These are phyloP conservation scores for Prosapia bicincta DNA, from an alignment of 2,888 invertebrate species.

Conservation along the genomic window DNA sequence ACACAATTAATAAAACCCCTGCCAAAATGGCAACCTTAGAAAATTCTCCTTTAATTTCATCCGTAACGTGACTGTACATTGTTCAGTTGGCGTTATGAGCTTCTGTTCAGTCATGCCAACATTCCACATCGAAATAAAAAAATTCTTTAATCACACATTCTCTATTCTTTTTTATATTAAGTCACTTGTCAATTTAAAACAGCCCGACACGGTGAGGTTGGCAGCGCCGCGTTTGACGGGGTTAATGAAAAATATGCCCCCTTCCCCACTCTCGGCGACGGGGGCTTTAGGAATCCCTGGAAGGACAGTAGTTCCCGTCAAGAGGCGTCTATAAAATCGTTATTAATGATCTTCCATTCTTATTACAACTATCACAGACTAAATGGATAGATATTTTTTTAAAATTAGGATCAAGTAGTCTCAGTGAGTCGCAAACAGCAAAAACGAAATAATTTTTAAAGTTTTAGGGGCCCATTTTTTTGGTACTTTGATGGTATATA, in stretches of 20 bases:
- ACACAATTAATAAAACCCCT: too few species aligned
- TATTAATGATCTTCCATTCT: neutral
- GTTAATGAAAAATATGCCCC: constrained; percentile 1
- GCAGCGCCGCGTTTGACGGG: neutral
- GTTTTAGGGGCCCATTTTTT: too few species aligned
- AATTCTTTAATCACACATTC: neutral
- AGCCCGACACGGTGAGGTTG: neutral
- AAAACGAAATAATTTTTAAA: too few species aligned
- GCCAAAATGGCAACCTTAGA: too few species aligned
- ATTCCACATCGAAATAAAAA: neutral
- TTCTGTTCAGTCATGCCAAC: neutral
- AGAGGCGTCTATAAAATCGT: neutral
- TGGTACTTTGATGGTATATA: too few species aligned
- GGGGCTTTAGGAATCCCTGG: constrained; percentile 2
- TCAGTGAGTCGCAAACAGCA: too few species aligned
- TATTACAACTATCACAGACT: neutral
- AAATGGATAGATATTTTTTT: too few species aligned
- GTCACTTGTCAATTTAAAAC: neutral
- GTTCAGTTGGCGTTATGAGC: neutral
- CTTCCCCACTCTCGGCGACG: constrained; percentile 9
- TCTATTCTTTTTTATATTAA: neutral
- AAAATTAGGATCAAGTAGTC: too few species aligned
- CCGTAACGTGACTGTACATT: neutral
- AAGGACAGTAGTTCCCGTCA: neutral
- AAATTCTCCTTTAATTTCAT: too few species aligned